These are phyloP conservation scores for Ornithoptera alexandrae DNA, from an alignment of 2,888 invertebrate genomes.

Conservation along the genomic window DNA sequence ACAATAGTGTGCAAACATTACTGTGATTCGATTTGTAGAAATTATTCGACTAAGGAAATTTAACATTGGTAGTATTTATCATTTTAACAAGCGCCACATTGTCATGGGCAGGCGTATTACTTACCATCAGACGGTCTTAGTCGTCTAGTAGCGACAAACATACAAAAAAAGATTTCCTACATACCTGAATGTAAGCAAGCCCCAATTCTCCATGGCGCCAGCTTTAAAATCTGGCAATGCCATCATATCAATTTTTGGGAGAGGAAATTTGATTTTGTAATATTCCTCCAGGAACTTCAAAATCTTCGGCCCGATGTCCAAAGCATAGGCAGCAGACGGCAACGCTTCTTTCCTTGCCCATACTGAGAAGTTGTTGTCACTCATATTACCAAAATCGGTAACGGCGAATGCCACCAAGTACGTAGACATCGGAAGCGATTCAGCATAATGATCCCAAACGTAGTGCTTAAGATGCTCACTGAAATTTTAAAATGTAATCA, in stretches of 20 bases:
- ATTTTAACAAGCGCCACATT: no score
- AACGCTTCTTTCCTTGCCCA: constrained; percentile 87
- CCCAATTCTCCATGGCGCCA: constrained; percentile 96
- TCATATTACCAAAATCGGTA: constrained; percentile 84
- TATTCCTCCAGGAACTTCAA: constrained; percentile 85
- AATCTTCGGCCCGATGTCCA: constrained; percentile 87
- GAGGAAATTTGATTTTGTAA: constrained; percentile 87
- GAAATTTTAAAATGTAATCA: constrained; percentile 22
- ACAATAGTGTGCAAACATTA: no score
- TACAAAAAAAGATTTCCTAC: constrained; percentile 8
- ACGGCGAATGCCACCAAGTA: constrained; percentile 92
- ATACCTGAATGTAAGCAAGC: constrained; percentile 86
- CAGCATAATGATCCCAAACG: constrained; percentile 88
- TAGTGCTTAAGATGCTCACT: constrained; percentile 82
- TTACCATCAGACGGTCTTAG: no score
- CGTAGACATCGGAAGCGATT: constrained; percentile 92
- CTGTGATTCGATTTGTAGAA: no score
- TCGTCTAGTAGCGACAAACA: no score
- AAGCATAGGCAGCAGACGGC: constrained; percentile 85
- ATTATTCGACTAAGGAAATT: no score
- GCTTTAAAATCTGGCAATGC: constrained; percentile 94
- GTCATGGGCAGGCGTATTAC: no score
- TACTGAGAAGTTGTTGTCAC: constrained; percentile 81
- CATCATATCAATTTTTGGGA: constrained; percentile 95
- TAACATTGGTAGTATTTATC: no score